Percentiles rank a stretch among this genome's conserved stretches.
Conservation (phyloP, 2,888 invertebrate genomes). For the Dicranocentrus wangi region DNA sequence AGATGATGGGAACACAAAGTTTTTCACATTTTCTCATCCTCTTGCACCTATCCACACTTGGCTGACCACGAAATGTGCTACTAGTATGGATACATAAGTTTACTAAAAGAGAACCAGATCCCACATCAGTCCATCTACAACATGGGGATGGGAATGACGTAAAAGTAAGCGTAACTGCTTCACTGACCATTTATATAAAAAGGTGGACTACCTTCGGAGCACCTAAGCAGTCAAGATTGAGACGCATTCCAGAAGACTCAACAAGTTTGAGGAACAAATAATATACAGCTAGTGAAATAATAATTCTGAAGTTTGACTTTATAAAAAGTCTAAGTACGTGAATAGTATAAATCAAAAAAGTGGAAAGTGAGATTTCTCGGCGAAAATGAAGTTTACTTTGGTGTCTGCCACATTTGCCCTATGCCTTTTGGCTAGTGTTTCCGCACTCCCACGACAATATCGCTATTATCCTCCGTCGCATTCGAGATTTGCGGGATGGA, state of each 20-base stretch:
- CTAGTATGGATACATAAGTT: background rate
- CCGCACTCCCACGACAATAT: constrained; percentile 29
- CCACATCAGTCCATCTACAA: constrained; percentile 18
- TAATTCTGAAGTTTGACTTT: background rate
- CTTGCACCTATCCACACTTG: background rate
- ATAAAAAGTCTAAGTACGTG: no score
- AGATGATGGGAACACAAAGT: background rate
- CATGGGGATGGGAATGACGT: constrained; percentile 48
- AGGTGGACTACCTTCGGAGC: constrained; percentile 35
- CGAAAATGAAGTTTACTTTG: background rate
- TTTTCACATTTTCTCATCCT: background rate
- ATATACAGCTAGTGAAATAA: background rate
- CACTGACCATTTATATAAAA: constrained; percentile 29
- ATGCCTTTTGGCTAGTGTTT: background rate
- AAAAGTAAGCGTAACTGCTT: constrained; percentile 33
- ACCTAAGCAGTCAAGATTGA: constrained; percentile 36
- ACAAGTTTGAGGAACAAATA: no score
- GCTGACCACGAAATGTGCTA: constrained; percentile 10
- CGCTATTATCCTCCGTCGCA: constrained; percentile 34
- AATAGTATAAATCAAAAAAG: no score
- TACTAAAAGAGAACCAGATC: background rate
- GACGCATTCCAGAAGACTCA: constrained; percentile 39
- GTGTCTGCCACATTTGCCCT: background rate
- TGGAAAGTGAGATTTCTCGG: background rate
- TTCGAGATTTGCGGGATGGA: constrained; percentile 41